Evolutionary conservation across 1,140 invertebrate species (phyloP).

Genomic region (Hydropsyche tenuis): DNA sequence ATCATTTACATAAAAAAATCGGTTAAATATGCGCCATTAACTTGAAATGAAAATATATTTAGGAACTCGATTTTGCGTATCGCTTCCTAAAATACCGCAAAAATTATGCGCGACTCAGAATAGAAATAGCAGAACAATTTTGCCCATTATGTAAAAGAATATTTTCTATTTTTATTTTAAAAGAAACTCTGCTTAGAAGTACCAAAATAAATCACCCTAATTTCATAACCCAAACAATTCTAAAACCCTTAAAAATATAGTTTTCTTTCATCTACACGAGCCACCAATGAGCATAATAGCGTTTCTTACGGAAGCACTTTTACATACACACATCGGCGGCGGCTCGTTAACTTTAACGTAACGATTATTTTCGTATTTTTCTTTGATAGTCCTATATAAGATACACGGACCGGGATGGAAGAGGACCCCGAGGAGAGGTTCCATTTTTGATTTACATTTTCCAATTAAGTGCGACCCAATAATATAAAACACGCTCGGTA

Average conservation of each 20-base stretch:
- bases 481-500: slow-evolving; percentile 9
- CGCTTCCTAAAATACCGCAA: background rate
- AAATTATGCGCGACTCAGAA: background rate
- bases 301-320: slow-evolving; percentile 38
- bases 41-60: no score
- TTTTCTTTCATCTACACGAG: background rate
- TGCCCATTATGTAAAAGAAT: background rate
- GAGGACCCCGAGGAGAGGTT: slow-evolving; percentile 3
- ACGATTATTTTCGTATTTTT: slow-evolving; percentile 47
- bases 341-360: slow-evolving; percentile 43
- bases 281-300: slow-evolving; percentile 25
- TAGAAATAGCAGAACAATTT: background rate
- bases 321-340: slow-evolving; percentile 11
- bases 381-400: slow-evolving; percentile 37
- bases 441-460: slow-evolving; percentile 48
- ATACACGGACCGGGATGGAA: background rate
- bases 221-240: no score
- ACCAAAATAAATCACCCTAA: no score
- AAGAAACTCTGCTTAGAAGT: no score
- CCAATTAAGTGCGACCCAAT: slow-evolving; percentile 42
- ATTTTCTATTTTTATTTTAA: slow-evolving; percentile 24
- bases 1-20: no score
- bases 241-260: no score
- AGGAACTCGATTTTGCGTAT: no score
- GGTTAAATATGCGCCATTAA: no score